Evolutionary conservation across 2,888 invertebrate species (phyloP), one percentile per base, ranked within the genome.

Genomic region (Sericinus montela): DNA sequence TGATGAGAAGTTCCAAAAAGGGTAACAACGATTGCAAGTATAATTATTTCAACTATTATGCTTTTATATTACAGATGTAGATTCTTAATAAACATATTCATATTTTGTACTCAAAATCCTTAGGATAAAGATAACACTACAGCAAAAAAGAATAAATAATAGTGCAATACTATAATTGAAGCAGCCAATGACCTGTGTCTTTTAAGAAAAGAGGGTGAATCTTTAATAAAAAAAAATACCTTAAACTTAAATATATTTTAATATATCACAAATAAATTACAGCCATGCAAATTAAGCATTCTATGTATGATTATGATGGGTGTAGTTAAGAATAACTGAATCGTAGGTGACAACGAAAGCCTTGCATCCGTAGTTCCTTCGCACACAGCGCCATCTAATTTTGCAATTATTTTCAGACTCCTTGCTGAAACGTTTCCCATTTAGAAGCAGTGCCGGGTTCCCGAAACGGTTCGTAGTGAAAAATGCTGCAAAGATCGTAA

Each of bases 261-360:
- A n/a, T 10, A 1, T 32, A 32, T 32, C 32, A 32, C 32, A 32
- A 32, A 32, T 32, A 9, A 30, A 30, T 5, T 30, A 25, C 25
- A 6, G 8, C 25, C 8, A 32, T 11, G 10, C 11, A 32, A 13
- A 32, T 38, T 23, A n/a, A 11, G 23, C 13, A 40, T 9, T 8
- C 14, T 44, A 44, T 25, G 19, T 28, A 30, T 74, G 72, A 37
- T 69, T 72, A 46, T 75, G 74, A 7, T 45, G 48, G 5, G 55
- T 48, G 32, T 53, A 57, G n/a, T 57, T 60, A 8, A 74, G 55
- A 1, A 77, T 57, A n/a, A 56, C 35, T 11, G 59, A 55, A 1
- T 58, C 52, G 0, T 65, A 42, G 0, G 75, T 75, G 1, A 69
- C 62, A 1, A 68, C 65, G 7, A 58, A 58, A 0, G 73, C 72